Percentiles rank a stretch among this genome's conserved stretches.
These are phyloP conservation scores for Seriola quinqueradiata DNA, from an alignment of 2,113 vertebrate species.

Conservation along the genomic window DNA sequence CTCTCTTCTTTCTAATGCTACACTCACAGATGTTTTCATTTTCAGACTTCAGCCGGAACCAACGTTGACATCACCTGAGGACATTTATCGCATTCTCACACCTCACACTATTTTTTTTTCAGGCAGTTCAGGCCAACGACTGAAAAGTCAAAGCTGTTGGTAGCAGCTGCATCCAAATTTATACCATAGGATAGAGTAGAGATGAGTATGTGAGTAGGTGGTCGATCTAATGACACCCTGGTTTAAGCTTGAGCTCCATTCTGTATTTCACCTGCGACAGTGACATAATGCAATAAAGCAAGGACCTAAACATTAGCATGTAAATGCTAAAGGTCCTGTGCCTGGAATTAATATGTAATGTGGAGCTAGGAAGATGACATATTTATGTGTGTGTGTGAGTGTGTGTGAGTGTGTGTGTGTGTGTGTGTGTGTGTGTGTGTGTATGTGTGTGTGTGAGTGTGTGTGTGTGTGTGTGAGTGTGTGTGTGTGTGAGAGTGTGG, in stretches of 20 bases:
- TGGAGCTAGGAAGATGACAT: not conserved
- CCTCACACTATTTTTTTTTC: not conserved
- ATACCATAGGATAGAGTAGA: too few species aligned
- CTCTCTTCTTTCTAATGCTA: too few species aligned
- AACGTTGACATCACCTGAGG: too few species aligned
- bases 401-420: not conserved
- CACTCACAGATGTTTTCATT: too few species aligned
- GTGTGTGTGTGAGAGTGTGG: not conserved
- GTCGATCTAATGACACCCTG: not conserved
- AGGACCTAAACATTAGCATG: not conserved
- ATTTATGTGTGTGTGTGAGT: not conserved
- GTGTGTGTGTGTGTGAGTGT: not conserved
- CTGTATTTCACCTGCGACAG: not conserved
- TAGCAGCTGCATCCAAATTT: too few species aligned
- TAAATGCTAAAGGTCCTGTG: not conserved
- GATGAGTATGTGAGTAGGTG: too few species aligned
- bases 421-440: not conserved
- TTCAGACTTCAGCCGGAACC: too few species aligned
- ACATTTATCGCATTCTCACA: not conserved
- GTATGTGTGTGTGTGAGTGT: not conserved
- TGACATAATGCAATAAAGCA: not conserved
- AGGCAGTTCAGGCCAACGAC: not conserved
- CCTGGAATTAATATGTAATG: constrained; percentile 27
- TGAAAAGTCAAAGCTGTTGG: not conserved
- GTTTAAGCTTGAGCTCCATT: not conserved